Conservation (phyloP, 2,797 vertebrate genomes). For the Nasua narica region DNA sequence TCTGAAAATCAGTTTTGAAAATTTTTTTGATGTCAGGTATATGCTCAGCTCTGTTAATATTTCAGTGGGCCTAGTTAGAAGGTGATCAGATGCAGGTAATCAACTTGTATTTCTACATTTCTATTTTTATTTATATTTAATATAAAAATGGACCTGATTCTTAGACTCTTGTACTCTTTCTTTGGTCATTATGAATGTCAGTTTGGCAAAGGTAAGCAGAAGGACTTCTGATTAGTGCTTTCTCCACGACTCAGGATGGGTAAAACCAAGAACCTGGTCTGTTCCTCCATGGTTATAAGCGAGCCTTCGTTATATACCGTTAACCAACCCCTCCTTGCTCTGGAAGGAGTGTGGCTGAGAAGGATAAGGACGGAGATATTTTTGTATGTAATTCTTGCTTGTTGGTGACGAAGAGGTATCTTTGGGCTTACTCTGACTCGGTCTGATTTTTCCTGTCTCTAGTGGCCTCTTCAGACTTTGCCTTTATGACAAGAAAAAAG, state of each 20-base stretch:
- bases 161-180: background rate
- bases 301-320: background rate
- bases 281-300: background rate
- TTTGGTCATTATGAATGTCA: background rate
- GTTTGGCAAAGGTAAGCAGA: background rate
- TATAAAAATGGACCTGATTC: background rate
- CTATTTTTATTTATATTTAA: background rate
- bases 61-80: background rate
- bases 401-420: background rate
- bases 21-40: background rate
- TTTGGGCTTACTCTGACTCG: background rate
- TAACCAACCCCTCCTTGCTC: background rate
- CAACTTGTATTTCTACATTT: background rate
- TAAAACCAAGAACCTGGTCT: background rate
- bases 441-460: background rate
- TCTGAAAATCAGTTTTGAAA: constrained; percentile 7
- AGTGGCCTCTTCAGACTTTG: background rate
- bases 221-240: background rate
- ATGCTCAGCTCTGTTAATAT: background rate
- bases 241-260: background rate
- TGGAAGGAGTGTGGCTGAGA: background rate
- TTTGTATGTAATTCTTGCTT: background rate
- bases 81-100: background rate
- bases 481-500: background rate
- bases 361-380: background rate